These are phyloP conservation scores for Brachionus rotundiformis DNA, from an alignment of 1,140 invertebrate genomes.

Conservation along the genomic window DNA sequence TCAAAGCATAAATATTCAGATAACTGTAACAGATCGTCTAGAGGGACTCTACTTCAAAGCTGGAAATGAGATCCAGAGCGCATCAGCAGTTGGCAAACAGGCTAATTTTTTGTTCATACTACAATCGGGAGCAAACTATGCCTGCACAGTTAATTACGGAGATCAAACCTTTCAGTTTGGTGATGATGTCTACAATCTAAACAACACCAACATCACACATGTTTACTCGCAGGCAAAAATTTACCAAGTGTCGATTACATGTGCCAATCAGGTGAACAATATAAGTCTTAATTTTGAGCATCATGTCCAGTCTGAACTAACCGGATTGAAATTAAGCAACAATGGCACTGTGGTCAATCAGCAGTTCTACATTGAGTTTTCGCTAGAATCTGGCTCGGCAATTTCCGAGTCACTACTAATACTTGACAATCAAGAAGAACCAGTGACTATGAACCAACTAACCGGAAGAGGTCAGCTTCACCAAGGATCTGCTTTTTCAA, in stretches of 20 bases:
- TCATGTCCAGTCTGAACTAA: background rate
- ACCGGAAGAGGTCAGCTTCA: background rate
- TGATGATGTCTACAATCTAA: slow-evolving; percentile 21
- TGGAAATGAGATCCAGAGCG: background rate
- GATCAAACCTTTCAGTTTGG: background rate
- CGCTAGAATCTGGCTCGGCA: background rate
- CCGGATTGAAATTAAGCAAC: background rate
- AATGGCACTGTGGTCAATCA: background rate
- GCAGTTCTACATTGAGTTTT: background rate
- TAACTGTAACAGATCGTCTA: background rate
- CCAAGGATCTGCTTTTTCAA: background rate
- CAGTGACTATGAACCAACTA: background rate
- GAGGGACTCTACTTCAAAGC: slow-evolving; percentile 24
- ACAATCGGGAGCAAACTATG: slow-evolving; percentile 30
- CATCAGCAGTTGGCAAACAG: background rate
- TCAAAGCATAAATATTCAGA: background rate
- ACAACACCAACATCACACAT: background rate
- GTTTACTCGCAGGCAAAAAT: background rate
- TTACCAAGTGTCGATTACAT: slow-evolving; percentile 23
- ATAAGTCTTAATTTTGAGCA: background rate
- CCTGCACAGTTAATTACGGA: background rate
- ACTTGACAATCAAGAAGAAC: background rate
- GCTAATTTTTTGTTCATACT: slow-evolving; percentile 17
- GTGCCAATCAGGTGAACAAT: slow-evolving; percentile 11
- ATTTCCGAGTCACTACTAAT: background rate